Conservation (phyloP, 2,113 vertebrate genomes). For the Ochotona curzoniae region DNA sequence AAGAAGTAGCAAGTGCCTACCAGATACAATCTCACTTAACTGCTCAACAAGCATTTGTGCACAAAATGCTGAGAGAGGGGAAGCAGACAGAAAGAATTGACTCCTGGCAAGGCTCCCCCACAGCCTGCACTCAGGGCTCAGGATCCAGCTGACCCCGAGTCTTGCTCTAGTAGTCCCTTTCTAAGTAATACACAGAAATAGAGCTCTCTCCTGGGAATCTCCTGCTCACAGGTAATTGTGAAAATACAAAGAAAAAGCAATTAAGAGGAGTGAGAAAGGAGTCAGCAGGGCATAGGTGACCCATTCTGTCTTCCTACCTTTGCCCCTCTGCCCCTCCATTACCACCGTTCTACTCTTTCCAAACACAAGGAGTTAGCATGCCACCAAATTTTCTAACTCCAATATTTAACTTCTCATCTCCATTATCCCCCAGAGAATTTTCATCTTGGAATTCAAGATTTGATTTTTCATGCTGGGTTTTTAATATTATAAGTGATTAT, state of each 20-base stretch:
- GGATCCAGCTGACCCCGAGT: not conserved
- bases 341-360: not conserved
- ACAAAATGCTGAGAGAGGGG: not conserved
- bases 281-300: not conserved
- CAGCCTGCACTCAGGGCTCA: not conserved
- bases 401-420: not conserved
- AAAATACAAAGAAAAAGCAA: constrained; percentile 30
- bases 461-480: not conserved
- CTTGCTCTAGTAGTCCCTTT: not conserved
- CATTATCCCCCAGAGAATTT: constrained; percentile 39
- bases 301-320: not conserved
- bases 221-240: not conserved
- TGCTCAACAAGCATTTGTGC: not conserved
- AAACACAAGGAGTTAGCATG: not conserved
- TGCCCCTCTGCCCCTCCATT: not conserved
- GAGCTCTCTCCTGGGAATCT: not conserved
- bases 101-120: not conserved
- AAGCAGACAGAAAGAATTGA: constrained; percentile 13
- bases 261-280: not conserved
- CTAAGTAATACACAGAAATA: constrained; percentile 13
- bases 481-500: constrained; percentile 51
- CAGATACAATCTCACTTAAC: constrained; percentile 29
- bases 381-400: not conserved
- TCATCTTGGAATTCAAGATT: constrained; percentile 19
- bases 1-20: not conserved